These are phyloP conservation scores for Odontamblyopus rebecca DNA, from an alignment of 2,797 vertebrate genomes.

Conservation along the genomic window DNA sequence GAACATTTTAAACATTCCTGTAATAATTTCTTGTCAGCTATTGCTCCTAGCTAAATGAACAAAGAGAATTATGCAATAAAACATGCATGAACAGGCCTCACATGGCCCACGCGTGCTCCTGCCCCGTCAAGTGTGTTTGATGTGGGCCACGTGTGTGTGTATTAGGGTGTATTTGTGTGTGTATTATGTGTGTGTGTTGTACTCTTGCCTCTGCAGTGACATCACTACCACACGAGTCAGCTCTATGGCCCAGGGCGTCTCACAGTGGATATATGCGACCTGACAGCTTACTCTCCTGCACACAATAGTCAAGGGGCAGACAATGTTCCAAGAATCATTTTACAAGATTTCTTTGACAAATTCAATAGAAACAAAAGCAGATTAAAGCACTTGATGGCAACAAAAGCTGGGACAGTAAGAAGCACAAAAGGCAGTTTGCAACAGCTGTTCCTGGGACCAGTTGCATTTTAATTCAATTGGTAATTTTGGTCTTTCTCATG, in stretches of 20 bases:
- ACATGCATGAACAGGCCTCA: conserved; percentile 44
- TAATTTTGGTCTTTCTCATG: no score
- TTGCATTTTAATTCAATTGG: neutral
- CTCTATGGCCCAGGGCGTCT: conserved; percentile 51
- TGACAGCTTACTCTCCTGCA: conserved; percentile 68
- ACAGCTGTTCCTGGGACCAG: neutral
- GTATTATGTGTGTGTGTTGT: conserved; percentile 16
- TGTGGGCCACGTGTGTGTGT: conserved; percentile 41
- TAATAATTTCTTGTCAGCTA: conserved; percentile 25
- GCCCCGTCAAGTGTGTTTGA: conserved; percentile 50
- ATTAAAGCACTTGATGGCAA: no score
- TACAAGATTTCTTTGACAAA: conserved; percentile 18
- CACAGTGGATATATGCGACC: conserved; percentile 71
- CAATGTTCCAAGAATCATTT: conserved; percentile 11
- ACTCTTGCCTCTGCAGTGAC: conserved; percentile 66
- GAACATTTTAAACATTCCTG: conserved; percentile 4
- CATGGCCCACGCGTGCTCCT: conserved; percentile 32
- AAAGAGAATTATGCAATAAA: conserved; percentile 35
- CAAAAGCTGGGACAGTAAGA: no score
- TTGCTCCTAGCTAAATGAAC: conserved; percentile 16
- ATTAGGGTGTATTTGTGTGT: conserved; percentile 8
- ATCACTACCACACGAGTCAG: conserved; percentile 66
- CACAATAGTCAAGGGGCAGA: conserved; percentile 25
- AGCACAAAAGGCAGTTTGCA: neutral
- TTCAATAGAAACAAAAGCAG: neutral